Evolutionary conservation across 2,888 invertebrate genomes (phyloP).

Genomic region (Omphaloscelis lunosa): DNA sequence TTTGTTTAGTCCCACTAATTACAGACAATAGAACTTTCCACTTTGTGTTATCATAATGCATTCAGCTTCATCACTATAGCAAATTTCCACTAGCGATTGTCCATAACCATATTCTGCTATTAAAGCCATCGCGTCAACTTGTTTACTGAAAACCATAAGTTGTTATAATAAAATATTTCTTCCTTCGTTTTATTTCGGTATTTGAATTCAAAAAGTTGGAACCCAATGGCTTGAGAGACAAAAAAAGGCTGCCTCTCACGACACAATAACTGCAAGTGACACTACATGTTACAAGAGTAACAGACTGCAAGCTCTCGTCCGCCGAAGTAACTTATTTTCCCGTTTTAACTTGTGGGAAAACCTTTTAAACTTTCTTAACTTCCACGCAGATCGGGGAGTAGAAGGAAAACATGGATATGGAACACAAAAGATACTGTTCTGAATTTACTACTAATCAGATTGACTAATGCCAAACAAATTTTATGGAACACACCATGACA

Average conservation of each 20-base stretch:
- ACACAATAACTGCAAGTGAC: slow-evolving; percentile 39
- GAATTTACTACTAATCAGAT: background rate
- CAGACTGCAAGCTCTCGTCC: slow-evolving; percentile 39
- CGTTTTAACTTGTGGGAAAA: slow-evolving; percentile 53
- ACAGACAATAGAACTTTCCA: background rate
- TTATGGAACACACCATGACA: background rate
- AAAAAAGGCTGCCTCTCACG: slow-evolving; percentile 15
- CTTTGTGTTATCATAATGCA: background rate
- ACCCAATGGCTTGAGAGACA: slow-evolving; percentile 11
- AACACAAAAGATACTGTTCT: slow-evolving; percentile 12
- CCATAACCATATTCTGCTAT: background rate
- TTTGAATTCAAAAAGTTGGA: slow-evolving; percentile 25
- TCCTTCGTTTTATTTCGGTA: background rate
- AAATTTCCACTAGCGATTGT: background rate
- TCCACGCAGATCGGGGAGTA: slow-evolving; percentile 16
- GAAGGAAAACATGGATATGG: slow-evolving; percentile 20
- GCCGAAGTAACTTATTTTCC: slow-evolving; percentile 50
- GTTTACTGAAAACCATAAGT: background rate
- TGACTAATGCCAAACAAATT: background rate
- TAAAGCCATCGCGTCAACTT: background rate
- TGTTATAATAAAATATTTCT: background rate
- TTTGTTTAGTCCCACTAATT: background rate
- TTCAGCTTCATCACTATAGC: background rate
- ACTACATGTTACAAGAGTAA: slow-evolving; percentile 42
- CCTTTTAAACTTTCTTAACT: slow-evolving; percentile 54